These are phyloP conservation scores for Chaetorhynchus papuensis DNA, from an alignment of 2,113 vertebrate species.

Conservation along the genomic window DNA sequence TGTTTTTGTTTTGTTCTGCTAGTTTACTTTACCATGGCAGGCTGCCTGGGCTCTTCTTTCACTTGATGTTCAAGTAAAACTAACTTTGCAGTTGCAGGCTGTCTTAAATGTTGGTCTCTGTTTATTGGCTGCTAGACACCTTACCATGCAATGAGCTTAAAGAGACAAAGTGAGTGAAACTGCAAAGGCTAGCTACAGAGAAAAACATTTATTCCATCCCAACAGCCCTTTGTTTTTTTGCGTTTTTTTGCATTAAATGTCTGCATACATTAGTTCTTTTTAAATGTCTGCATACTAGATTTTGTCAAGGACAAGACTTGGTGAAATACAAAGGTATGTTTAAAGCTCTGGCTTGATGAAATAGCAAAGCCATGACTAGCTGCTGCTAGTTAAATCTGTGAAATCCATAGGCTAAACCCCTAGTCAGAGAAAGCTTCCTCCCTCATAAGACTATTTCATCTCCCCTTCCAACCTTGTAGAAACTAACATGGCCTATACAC, in stretches of 20 bases:
- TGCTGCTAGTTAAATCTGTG: background rate
- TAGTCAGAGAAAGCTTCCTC: background rate
- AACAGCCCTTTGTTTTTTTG: conserved; percentile 56
- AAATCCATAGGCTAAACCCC: background rate
- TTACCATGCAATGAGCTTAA: conserved; percentile 37
- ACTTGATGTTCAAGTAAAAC: conserved; percentile 19
- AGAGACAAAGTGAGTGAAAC: conserved; percentile 40
- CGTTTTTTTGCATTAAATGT: conserved; percentile 39
- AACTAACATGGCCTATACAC: background rate
- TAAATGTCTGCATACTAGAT: conserved; percentile 1
- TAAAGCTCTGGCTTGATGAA: background rate
- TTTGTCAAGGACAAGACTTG: conserved; percentile 48
- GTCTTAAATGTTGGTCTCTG: conserved; percentile 55
- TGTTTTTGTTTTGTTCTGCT: conserved; percentile 46
- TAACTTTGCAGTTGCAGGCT: conserved; percentile 42
- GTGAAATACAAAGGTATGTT: conserved; percentile 22
- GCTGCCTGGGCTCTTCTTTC: conserved; percentile 31
- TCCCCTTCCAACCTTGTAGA: background rate
- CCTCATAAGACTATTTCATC: background rate
- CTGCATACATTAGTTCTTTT: background rate
- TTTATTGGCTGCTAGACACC: conserved; percentile 33
- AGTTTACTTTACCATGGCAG: conserved; percentile 28
- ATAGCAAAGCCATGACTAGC: background rate
- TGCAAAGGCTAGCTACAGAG: conserved; percentile 20
- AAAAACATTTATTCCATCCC: conserved; percentile 44